Percentiles rank a stretch among this genome's conserved stretches.
phyloP scores from a whole-genome alignment of 2,113 vertebrate genomes.

The Meleagris gallopavo region DNA sequence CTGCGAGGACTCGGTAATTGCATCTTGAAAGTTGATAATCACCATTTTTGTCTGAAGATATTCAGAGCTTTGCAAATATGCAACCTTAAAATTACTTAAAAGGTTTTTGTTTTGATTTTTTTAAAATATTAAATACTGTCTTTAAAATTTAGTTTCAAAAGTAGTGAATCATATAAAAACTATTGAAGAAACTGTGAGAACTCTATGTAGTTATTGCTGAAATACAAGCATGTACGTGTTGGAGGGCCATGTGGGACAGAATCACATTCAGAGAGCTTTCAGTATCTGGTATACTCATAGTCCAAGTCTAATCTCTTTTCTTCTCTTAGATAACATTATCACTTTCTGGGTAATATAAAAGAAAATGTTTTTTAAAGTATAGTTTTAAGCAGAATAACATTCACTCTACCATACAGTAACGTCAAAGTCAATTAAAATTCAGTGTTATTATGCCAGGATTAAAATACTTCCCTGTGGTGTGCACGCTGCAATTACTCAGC shows the following conservation, averaged over 20 bases:
- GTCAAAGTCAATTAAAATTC: slow-evolving; percentile 1
- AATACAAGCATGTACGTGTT: not conserved
- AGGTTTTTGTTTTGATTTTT: not conserved
- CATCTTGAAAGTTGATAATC: not conserved
- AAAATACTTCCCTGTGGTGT: not conserved
- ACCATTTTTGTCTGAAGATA: not conserved
- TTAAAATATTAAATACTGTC: not conserved
- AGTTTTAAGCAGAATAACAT: not conserved
- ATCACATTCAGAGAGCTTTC: not conserved
- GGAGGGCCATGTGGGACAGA: not conserved
- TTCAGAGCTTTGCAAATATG: not conserved
- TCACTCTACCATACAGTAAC: not conserved
- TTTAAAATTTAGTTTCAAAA: not conserved
- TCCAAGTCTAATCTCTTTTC: not conserved
- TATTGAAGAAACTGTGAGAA: not conserved
- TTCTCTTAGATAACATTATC: not conserved
- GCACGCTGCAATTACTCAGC: not conserved
- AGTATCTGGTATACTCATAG: not conserved
- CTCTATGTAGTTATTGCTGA: not conserved
- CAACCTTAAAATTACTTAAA: not conserved
- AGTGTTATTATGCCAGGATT: not conserved
- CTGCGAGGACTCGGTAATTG: not conserved
- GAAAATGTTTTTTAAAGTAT: not conserved
- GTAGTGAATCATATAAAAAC: not conserved
- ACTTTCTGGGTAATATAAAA: not conserved